Conservation (phyloP, 2,113 vertebrate species). For the Phocoena phocoena region DNA sequence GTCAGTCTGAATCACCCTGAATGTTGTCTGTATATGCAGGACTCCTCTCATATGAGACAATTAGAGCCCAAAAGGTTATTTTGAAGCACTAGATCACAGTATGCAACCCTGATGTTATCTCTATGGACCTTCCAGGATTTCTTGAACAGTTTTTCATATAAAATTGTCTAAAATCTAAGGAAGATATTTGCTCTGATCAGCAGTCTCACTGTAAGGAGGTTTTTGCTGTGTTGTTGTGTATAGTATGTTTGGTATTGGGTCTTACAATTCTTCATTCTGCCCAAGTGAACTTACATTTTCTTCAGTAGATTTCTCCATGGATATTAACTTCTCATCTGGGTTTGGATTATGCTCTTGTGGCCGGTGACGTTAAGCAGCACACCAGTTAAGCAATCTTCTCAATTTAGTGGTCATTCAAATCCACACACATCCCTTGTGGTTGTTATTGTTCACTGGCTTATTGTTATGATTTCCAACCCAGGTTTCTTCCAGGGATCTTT, state of each 20-base stretch:
- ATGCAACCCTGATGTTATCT: neutral
- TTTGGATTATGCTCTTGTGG: slow-evolving; percentile 6
- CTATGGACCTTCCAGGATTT: neutral
- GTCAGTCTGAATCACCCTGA: neutral
- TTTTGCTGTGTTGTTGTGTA: neutral
- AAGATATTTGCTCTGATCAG: neutral
- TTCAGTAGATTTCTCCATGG: neutral
- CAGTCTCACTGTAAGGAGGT: neutral
- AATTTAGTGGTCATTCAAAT: slow-evolving; percentile 8
- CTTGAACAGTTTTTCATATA: neutral
- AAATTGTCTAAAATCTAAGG: neutral
- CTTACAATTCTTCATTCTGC: slow-evolving; percentile 8
- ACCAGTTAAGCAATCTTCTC: neutral
- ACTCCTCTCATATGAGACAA: neutral
- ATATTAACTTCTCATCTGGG: neutral
- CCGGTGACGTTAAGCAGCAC: neutral
- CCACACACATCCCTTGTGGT: neutral
- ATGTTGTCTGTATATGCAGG: neutral
- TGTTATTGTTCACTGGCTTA: neutral
- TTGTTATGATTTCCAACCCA: neutral
- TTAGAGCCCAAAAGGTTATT: neutral
- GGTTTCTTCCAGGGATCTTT: neutral
- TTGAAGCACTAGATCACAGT: neutral
- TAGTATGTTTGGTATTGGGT: neutral
- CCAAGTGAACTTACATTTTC: neutral